Evolutionary conservation across 2,888 invertebrate genomes (phyloP).

Genomic region (Hydropsyche betteni): DNA sequence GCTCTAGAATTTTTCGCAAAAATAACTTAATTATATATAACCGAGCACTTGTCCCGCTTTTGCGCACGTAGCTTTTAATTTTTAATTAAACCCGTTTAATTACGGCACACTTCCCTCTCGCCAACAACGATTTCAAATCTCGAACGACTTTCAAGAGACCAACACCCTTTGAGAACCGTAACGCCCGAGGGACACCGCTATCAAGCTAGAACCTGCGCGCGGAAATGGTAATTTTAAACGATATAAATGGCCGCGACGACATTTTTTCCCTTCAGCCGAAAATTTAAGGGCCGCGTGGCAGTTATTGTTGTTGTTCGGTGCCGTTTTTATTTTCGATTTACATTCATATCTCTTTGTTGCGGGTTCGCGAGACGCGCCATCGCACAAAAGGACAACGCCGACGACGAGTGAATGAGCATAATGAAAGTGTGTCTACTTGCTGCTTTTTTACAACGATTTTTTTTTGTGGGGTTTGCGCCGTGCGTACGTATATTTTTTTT

Average conservation of each 20-base stretch:
- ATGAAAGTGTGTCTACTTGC: conserved; percentile 2
- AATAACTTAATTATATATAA: no score
- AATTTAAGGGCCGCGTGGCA: neutral
- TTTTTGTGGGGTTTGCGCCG: no score
- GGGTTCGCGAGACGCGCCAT: neutral
- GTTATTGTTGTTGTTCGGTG: neutral
- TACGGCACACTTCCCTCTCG: no score
- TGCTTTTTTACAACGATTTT: neutral
- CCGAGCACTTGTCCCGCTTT: no score
- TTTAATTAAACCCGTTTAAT: no score
- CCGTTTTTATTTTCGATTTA: conserved; percentile 31
- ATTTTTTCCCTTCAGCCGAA: neutral
- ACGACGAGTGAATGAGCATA: conserved; percentile 11
- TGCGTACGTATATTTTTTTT: no score
- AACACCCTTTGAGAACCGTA: no score
- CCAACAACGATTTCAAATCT: no score
- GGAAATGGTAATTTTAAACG: conserved; percentile 24
- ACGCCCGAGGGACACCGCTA: neutral
- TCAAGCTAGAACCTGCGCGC: neutral
- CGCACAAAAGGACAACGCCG: conserved; percentile 3
- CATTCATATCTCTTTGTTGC: conserved; percentile 25
- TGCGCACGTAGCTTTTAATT: no score
- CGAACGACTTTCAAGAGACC: no score
- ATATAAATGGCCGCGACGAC: conserved; percentile 8
- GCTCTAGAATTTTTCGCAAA: no score